Evolutionary conservation across 2,888 invertebrate species (phyloP), one percentile per base, ranked within the genome.

Genomic region (Drosophila paranaensis): DNA sequence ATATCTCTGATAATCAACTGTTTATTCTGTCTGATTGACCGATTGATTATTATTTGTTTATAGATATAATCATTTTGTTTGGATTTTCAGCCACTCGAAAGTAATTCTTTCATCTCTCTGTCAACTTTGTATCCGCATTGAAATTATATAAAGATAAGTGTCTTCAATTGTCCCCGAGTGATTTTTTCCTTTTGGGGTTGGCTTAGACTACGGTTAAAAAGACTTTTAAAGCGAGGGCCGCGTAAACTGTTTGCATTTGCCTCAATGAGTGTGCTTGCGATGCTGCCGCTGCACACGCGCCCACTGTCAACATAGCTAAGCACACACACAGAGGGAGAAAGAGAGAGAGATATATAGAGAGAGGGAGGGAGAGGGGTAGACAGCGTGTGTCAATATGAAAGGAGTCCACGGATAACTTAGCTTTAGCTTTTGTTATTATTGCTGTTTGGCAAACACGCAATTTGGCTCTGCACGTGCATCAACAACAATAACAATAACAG

Each of bases 221-320:
- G 51, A 33, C 6, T 53, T 53, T 55, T 40, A 16, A 35, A 58
- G 27, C 88, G 82, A 86, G 89, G 90, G 89, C 76, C 70, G 72
- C 89, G 74, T 88, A 90, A 90, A 86, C 81, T 87, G 89, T 87
- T 87, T 87, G 79, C 83, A 62, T 57, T 77, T 76, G 89, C 60
- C 69, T 79, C 87, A 89, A 62, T 86, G 89, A 82, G 82, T 90
- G 81, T 66, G 35, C 43, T 30, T 27, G 13, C 53, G 55, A 42
- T 67, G 56, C 42, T 46, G 46, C 51, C 55, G 60, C 33, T 51
- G 72, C 66, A 79, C 89, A 84, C 89, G 89, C 88, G 79, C 57
- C 79, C 82, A 84, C 74, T 81, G 84, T 89, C 82, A 84, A 84
- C 82, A 79, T 60, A 74, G 35, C 79, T 61, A 25, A 30, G 42